Evolutionary conservation across 2,113 vertebrate genomes (phyloP).

Genomic region (Sakesphorus luctuosus): DNA sequence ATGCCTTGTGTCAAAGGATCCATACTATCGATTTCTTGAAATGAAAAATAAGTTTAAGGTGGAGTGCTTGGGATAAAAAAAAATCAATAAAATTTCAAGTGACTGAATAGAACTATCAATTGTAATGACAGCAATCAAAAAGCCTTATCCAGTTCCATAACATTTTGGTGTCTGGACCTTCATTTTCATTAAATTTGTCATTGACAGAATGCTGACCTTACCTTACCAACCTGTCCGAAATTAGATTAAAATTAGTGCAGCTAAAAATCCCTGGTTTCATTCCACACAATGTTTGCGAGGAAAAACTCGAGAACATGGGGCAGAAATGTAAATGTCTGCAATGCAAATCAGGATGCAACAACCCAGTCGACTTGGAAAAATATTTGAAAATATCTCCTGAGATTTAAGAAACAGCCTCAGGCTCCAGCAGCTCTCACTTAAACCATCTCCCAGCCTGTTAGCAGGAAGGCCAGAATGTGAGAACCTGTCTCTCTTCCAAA

Average conservation of each 20-base stretch:
- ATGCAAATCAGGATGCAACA: not conserved
- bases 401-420: not conserved
- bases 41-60: constrained; percentile 73
- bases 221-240: constrained; percentile 34
- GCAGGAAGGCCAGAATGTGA: not conserved
- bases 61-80: constrained; percentile 26
- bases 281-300: not conserved
- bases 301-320: not conserved
- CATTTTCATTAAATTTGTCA: constrained; percentile 66
- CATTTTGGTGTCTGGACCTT: constrained; percentile 50
- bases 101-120: constrained; percentile 73
- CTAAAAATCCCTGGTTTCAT: not conserved
- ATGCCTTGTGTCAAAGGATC: constrained; percentile 65
- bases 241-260: constrained; percentile 40
- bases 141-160: constrained; percentile 60
- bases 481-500: not conserved
- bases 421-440: not conserved
- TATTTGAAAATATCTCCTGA: not conserved
- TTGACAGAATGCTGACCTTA: constrained; percentile 55
- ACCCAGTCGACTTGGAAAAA: not conserved
- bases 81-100: constrained; percentile 71
- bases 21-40: constrained; percentile 67
- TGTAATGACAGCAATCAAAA: constrained; percentile 65
- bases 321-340: not conserved
- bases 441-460: not conserved